Conservation (phyloP, 2,888 invertebrate genomes). For the Allophyes oxyacanthae region DNA sequence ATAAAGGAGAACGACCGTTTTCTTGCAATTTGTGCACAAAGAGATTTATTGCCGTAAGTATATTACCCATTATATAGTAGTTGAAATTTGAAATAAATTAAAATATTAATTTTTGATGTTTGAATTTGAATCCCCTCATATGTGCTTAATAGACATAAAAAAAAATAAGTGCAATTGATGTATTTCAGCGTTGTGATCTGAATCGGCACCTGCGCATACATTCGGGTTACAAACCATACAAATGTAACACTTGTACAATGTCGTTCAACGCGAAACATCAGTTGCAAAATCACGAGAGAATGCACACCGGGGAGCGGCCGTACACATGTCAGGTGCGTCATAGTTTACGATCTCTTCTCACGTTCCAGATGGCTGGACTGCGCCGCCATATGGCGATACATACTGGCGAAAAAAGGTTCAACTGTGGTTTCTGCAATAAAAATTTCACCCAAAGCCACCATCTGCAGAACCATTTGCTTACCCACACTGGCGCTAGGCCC, state of each 20-base stretch:
- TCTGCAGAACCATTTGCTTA: conserved; percentile 73
- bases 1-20: conserved; percentile 85
- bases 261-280: conserved; percentile 88
- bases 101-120: neutral
- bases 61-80: neutral
- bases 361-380: conserved; percentile 72
- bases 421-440: conserved; percentile 73
- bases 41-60: conserved; percentile 86
- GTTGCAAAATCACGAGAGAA: conserved; percentile 87
- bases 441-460: conserved; percentile 76
- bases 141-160: conserved; percentile 27
- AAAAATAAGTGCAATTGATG: conserved; percentile 59
- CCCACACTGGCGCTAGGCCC: conserved; percentile 76
- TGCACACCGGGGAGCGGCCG: conserved; percentile 87
- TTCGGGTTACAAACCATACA: conserved; percentile 87
- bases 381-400: conserved; percentile 76
- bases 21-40: conserved; percentile 83
- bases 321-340: conserved; percentile 83
- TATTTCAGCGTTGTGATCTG: conserved; percentile 86
- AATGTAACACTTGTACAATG: conserved; percentile 85
- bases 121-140: conserved; percentile 18
- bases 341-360: conserved; percentile 49
- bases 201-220: conserved; percentile 87
- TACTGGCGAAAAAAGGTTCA: conserved; percentile 73
- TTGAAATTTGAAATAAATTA: neutral